Evolutionary conservation across 1,140 invertebrate species (phyloP), one percentile per base, ranked within the genome.

Genomic region (Drosophila sturtevanti): DNA sequence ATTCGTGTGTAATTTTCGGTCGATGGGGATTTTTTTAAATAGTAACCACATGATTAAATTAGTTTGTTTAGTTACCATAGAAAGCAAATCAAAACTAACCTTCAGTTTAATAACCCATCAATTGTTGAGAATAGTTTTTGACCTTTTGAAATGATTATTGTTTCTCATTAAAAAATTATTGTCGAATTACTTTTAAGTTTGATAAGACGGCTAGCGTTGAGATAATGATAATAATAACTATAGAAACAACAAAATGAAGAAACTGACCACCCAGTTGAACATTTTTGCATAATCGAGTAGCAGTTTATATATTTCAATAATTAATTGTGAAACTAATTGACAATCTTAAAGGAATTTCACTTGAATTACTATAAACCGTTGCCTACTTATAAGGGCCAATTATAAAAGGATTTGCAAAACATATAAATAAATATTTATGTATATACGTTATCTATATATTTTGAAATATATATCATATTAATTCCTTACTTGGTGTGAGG

Each of bases 401-500:
- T 6, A 6, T 31, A 31, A 31, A 38, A 22, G 14, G 7, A 10
- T 51, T 16, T n/a, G 3, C 6, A 7, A 6, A 6, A 7, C 1
- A 3, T 31, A 31, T 31, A 31, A 1, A 31, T 6, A 3, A 4
- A 31, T 31, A 4, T 31, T 6, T 31, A 31, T 31, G 22, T n/a
- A n/a, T n/a, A n/a, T n/a, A n/a, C n/a, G n/a, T n/a, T n/a, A n/a
- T n/a, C n/a, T n/a, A n/a, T n/a, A n/a, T n/a, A n/a, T n/a, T n/a
- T n/a, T n/a, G n/a, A n/a, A 24, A 24, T 5, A 9, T 14, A 41
- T 44, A 22, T 11, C 27, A 41, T 3, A 10, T 10, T 21, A 9
- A 18, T 10, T 37, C 12, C 5, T 16, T 5, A 18, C 59, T 51
- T 52, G 75, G 82, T 72, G 82, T 87, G 82, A 86, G 75, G 68